Evolutionary conservation across 2,888 invertebrate genomes (phyloP).

Genomic region (Brenthis hecate): DNA sequence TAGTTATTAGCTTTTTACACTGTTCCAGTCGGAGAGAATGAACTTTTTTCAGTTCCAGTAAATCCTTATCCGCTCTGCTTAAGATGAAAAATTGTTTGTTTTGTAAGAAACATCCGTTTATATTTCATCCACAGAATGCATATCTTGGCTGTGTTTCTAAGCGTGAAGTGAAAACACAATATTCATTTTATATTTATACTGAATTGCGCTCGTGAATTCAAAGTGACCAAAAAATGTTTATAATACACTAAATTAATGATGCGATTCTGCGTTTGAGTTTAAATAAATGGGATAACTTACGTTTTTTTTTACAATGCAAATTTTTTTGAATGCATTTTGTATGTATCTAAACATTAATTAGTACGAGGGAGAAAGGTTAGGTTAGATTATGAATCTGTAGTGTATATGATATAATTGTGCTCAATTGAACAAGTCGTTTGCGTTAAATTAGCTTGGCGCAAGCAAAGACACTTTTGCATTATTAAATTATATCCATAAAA

Average conservation of each 20-base stretch:
- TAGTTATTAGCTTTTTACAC: no score
- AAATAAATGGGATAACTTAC: not conserved
- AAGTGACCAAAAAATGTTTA: constrained; percentile 12
- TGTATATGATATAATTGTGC: no score
- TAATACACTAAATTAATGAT: constrained; percentile 4
- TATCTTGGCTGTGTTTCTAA: constrained; percentile 31
- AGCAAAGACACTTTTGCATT: no score
- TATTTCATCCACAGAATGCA: constrained; percentile 26
- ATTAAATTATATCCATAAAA: no score
- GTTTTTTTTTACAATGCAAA: not conserved
- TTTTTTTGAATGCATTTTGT: not conserved
- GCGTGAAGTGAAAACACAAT: constrained; percentile 31
- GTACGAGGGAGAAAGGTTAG: no score
- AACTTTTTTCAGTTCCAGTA: not conserved
- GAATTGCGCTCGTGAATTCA: constrained; percentile 9
- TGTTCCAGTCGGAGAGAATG: no score
- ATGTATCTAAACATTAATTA: no score
- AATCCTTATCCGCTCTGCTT: constrained; percentile 14
- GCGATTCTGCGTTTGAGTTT: not conserved
- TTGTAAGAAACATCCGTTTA: constrained; percentile 19
- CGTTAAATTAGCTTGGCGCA: no score
- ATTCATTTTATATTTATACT: constrained; percentile 24
- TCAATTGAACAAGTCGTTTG: no score
- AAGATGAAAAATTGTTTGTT: constrained; percentile 22
- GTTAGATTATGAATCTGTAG: no score